phyloP scores from a whole-genome alignment of 2,888 invertebrate genomes.

The Pterobdella sp. region DNA sequence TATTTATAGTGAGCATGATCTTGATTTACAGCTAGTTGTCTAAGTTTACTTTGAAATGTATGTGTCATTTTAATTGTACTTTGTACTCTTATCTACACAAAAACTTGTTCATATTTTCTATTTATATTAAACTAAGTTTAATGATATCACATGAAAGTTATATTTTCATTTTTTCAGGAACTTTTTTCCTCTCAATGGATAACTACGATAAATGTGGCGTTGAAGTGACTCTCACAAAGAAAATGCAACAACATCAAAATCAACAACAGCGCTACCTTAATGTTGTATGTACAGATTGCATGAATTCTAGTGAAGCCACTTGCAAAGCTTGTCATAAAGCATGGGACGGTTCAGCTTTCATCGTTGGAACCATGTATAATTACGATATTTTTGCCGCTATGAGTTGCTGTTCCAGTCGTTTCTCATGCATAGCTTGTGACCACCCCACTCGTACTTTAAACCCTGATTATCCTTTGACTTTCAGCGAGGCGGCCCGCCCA shows the following conservation, averaged over 20 bases:
- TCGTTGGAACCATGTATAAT: constrained; percentile 80
- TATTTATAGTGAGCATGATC: too few relatives aligned
- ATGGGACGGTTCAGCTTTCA: constrained; percentile 73
- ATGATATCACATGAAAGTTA: too few relatives aligned
- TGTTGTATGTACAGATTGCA: constrained; percentile 79
- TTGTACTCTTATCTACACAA: too few relatives aligned
- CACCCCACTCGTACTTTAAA: constrained; percentile 28
- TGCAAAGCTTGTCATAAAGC: constrained; percentile 46
- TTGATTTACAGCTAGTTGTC: too few relatives aligned
- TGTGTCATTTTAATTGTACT: too few relatives aligned
- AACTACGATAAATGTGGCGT: constrained; percentile 54
- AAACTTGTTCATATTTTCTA: too few relatives aligned
- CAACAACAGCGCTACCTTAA: constrained; percentile 80
- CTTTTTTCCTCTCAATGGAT: constrained; percentile 87
- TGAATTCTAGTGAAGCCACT: constrained; percentile 60
- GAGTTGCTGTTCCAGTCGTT: constrained; percentile 85
- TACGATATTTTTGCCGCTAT: constrained; percentile 96
- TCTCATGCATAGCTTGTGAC: constrained; percentile 86
- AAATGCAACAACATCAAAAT: constrained; percentile 54
- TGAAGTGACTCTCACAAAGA: background rate
- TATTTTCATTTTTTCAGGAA: constrained; percentile 55
- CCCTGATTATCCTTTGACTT: background rate
- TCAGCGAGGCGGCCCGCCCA: constrained; percentile 17
- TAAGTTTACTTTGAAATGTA: too few relatives aligned
- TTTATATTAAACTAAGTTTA: too few relatives aligned